Percentiles rank a stretch among this genome's conserved stretches.
Evolutionary conservation across 2,888 invertebrate species (phyloP).

Genomic region (Caenorhabditis japonica): DNA sequence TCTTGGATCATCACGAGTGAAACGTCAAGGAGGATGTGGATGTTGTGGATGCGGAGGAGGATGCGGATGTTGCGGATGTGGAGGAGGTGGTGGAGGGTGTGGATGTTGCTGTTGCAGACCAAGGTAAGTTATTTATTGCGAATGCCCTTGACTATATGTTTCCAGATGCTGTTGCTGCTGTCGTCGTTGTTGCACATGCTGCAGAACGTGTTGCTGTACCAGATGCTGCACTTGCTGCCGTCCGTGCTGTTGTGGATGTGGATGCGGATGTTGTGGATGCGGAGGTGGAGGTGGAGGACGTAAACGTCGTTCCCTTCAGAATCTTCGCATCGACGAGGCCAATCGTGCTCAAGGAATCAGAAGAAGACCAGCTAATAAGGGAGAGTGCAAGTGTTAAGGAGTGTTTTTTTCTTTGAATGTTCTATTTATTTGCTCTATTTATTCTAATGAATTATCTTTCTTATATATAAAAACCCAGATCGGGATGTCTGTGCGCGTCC

Average conservation of each 20-base stretch:
- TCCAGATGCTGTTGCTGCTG: slow-evolving; percentile 39
- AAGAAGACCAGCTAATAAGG: neutral
- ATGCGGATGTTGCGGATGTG: slow-evolving; percentile 32
- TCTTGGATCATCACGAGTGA: slow-evolving; percentile 45
- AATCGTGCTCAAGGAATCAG: slow-evolving; percentile 13
- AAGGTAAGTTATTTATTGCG: neutral
- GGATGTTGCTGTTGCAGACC: slow-evolving; percentile 43
- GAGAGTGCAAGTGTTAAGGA: no score
- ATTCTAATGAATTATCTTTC: no score
- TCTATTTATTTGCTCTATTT: no score
- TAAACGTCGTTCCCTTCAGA: slow-evolving; percentile 50
- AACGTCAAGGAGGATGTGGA: slow-evolving; percentile 48
- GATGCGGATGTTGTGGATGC: slow-evolving; percentile 27
- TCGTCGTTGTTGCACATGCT: slow-evolving; percentile 54
- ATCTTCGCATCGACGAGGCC: slow-evolving; percentile 45
- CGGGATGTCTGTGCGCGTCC: no score
- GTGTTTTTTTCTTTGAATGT: no score
- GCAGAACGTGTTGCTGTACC: slow-evolving; percentile 55
- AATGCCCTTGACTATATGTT: no score
- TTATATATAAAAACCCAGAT: no score
- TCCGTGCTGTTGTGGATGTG: slow-evolving; percentile 4
- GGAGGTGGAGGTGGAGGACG: slow-evolving; percentile 31
- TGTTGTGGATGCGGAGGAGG: slow-evolving; percentile 50
- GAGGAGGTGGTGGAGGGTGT: slow-evolving; percentile 29
- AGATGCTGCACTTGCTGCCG: slow-evolving; percentile 41